Evolutionary conservation across 2,888 invertebrate species (phyloP).

Genomic region (Microplitis manilae): DNA sequence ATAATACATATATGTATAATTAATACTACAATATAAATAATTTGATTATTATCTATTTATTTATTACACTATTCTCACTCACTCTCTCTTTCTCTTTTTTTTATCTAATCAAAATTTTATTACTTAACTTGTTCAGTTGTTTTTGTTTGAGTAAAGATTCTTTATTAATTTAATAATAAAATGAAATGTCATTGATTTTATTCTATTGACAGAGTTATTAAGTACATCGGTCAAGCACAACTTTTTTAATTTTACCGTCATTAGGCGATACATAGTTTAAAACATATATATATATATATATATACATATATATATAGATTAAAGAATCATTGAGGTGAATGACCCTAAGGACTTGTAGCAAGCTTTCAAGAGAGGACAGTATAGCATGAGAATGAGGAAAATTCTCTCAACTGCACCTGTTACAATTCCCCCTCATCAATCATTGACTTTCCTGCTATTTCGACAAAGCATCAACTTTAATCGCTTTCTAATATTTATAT

Average conservation of each 20-base stretch:
- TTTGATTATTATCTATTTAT: neutral
- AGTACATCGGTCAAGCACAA: conserved; percentile 50
- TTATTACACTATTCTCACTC: neutral
- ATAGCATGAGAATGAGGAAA: neutral
- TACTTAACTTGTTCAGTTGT: neutral
- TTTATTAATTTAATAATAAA: conserved; percentile 27
- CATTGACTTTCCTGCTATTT: neutral
- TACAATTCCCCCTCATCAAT: conserved; percentile 5
- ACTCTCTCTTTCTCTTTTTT: neutral
- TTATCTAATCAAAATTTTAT: neutral
- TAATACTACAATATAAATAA: neutral
- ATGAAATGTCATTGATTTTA: conserved; percentile 36
- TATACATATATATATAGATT: conserved; percentile 20
- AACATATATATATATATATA: conserved; percentile 23
- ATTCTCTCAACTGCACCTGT: conserved; percentile 12
- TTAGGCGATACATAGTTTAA: conserved; percentile 37
- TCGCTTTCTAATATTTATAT: neutral
- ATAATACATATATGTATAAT: neutral
- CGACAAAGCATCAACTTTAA: neutral
- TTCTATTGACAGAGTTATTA: conserved; percentile 43
- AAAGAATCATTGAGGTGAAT: conserved; percentile 18
- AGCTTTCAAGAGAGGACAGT: neutral
- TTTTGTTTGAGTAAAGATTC: conserved; percentile 4
- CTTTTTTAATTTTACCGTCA: conserved; percentile 51
- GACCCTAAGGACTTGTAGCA: conserved; percentile 15